phyloP scores from a whole-genome alignment of 2,113 vertebrate genomes.

The Rafetus swinhoei region DNA sequence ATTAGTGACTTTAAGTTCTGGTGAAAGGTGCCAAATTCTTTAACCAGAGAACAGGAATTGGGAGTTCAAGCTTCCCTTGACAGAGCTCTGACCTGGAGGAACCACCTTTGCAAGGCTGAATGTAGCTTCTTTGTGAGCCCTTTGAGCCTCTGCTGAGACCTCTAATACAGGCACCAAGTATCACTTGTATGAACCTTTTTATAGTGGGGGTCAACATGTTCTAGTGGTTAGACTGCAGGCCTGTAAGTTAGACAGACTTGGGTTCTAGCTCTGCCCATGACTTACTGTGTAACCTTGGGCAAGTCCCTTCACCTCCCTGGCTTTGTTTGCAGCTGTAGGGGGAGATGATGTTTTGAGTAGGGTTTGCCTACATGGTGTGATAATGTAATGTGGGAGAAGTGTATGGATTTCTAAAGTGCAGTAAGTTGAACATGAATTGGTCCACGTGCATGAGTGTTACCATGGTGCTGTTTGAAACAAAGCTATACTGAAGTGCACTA shows the following conservation, averaged over 20 bases:
- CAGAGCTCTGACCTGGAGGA: background rate
- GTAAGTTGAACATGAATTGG: background rate
- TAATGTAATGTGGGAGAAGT: background rate
- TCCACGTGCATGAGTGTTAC: no score
- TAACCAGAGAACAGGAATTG: background rate
- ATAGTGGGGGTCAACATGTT: background rate
- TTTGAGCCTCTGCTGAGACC: background rate
- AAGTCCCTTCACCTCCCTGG: background rate
- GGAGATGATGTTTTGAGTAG: background rate
- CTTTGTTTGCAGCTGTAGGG: background rate
- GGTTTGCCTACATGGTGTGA: background rate
- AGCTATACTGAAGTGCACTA: background rate
- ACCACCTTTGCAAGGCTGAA: background rate
- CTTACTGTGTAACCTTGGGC: background rate
- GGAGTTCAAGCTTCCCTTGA: background rate
- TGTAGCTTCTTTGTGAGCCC: background rate
- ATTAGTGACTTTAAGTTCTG: background rate
- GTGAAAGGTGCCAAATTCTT: background rate
- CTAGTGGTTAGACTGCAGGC: background rate
- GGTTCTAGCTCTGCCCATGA: background rate
- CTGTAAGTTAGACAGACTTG: background rate
- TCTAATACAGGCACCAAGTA: background rate
- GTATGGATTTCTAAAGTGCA: background rate
- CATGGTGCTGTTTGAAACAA: background rate
- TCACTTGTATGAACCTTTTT: background rate